A percentile compares a stretch with the other conserved stretches of the same genome.
phyloP scores from a whole-genome alignment of 2,888 invertebrate species.

The Linnaemya vulpina region DNA sequence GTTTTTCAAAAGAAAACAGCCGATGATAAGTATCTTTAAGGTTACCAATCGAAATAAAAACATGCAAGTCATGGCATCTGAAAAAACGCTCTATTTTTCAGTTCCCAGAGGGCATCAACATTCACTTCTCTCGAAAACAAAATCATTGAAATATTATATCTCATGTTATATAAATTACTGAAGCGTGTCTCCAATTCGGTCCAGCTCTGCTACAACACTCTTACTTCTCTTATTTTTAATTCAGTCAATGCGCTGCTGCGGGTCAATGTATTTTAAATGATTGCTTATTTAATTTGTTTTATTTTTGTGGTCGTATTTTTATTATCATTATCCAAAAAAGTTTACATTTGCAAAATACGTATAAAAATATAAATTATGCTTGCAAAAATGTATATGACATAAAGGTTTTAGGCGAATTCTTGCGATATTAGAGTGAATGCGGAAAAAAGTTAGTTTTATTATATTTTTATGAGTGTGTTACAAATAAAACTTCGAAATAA shows the following conservation, averaged over 20 bases:
- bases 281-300: constrained; percentile 60
- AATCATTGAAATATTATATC: neutral
- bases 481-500: constrained; percentile 13
- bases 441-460: constrained; percentile 2
- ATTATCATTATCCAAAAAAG: constrained; percentile 58
- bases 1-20: too few relatives aligned
- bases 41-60: too few relatives aligned
- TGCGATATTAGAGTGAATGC: constrained; percentile 1
- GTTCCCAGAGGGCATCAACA: too few relatives aligned
- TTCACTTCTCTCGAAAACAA: neutral
- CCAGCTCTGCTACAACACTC: neutral
- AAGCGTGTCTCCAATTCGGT: constrained; percentile 26
- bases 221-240: constrained; percentile 24
- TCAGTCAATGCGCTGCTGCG: constrained; percentile 31
- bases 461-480: neutral
- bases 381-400: constrained; percentile 36
- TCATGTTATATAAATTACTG: neutral
- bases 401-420: constrained; percentile 25
- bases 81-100: too few relatives aligned
- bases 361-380: constrained; percentile 48
- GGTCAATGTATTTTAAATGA: constrained; percentile 69
- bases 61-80: too few relatives aligned
- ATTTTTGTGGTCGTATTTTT: constrained; percentile 28
- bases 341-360: constrained; percentile 42
- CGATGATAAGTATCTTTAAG: too few relatives aligned